Percentiles rank a stretch among this genome's conserved stretches.
Evolutionary conservation across 1,140 invertebrate species (phyloP).

Genomic region (Papilio dardanus): DNA sequence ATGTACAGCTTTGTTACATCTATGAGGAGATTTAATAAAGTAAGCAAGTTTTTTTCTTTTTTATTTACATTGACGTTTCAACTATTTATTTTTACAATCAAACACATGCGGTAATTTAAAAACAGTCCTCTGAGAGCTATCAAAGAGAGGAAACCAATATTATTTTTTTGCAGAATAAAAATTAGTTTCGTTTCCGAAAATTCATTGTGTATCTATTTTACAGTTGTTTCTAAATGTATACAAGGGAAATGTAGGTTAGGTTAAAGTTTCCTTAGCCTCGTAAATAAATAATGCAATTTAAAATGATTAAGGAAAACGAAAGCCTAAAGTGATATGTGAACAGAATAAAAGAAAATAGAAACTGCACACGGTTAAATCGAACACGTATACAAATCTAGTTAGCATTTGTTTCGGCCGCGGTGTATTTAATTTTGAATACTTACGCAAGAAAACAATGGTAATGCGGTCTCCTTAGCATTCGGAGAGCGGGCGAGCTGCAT

Average conservation of each 20-base stretch:
- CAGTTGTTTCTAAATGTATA: neutral
- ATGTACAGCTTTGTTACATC: conserved; percentile 56
- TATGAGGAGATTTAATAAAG: conserved; percentile 67
- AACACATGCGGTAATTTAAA: neutral
- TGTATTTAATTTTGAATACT: conserved; percentile 46
- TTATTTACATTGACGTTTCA: neutral
- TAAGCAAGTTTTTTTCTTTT: conserved; percentile 62
- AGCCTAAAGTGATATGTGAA: neutral
- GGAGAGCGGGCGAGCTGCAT: conserved; percentile 64
- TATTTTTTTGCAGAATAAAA: neutral
- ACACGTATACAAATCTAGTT: conserved; percentile 42
- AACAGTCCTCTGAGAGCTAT: neutral
- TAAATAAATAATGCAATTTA: neutral
- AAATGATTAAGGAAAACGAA: conserved; percentile 9
- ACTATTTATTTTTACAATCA: conserved; percentile 16
- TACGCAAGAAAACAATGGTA: conserved; percentile 57
- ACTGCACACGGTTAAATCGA: neutral
- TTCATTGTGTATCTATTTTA: no score
- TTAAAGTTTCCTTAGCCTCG: neutral
- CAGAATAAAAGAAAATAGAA: conserved; percentile 17
- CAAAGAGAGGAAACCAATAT: neutral
- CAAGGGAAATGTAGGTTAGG: neutral
- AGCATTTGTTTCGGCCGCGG: conserved; percentile 40
- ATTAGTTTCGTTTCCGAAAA: no score
- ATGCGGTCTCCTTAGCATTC: conserved; percentile 71